These are phyloP conservation scores for Ctena decussata DNA, from an alignment of 2,888 invertebrate species.

Conservation along the genomic window DNA sequence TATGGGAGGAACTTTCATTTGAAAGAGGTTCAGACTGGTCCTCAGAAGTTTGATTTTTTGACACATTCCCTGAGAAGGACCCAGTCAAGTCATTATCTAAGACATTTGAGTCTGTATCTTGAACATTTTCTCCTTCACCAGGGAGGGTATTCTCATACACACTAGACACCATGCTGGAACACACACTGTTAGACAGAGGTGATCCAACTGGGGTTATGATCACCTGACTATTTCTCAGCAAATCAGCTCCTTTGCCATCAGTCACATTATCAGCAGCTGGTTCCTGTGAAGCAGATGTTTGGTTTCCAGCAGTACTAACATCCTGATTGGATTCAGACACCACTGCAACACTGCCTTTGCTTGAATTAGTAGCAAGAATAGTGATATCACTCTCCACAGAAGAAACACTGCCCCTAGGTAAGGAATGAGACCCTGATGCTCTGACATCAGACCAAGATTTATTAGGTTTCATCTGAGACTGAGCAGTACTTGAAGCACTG, in stretches of 20 bases:
- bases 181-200: conserved; percentile 79
- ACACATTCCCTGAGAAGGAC: conserved; percentile 13
- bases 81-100: conserved; percentile 32
- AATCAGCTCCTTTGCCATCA: neutral
- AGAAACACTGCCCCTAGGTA: conserved; percentile 41
- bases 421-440: neutral
- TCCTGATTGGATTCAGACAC: conserved; percentile 65
- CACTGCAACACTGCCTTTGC: conserved; percentile 90
- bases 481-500: neutral
- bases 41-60: neutral
- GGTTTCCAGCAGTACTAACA: neutral
- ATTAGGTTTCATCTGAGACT: conserved; percentile 14
- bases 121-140: conserved; percentile 24
- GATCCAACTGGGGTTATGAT: conserved; percentile 75
- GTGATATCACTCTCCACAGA: conserved; percentile 90
- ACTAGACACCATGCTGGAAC: conserved; percentile 83
- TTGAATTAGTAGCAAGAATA: conserved; percentile 90
- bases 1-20: neutral
- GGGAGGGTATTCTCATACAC: conserved; percentile 80
- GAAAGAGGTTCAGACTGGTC: neutral
- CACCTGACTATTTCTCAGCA: conserved; percentile 32
- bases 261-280: conserved; percentile 1
- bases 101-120: neutral
- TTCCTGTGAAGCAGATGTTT: neutral
- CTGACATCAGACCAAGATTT: conserved; percentile 54